Base-by-base conservation (phyloP, 2,888 invertebrate species). In the Melipona beecheii region DNA sequence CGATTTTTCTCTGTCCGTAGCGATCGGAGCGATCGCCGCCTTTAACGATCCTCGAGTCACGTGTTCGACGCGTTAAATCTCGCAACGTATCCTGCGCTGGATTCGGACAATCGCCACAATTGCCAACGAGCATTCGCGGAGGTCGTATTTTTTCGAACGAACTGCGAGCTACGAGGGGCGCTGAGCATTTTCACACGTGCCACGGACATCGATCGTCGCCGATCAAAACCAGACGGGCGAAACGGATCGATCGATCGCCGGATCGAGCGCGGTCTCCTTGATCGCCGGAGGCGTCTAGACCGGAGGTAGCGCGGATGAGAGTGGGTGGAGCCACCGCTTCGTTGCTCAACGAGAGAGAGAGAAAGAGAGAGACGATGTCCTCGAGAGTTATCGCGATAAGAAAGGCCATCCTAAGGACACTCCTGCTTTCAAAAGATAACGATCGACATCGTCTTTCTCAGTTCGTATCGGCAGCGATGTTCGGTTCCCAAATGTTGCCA, bases 391-490 rank as follows among this genome's bases (percentile, higher is more conserved):
- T 92, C 91, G 88, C 91, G 93, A 93, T 93, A 93, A 93, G 93
- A 92, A 92, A 93, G 92, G 93, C 92, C 93, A 93, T 93, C 93
- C 92, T 92, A 91, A 92, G 93, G 93, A 94, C 93, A 93, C 91
- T 91, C 92, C 92, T 89, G 91, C 85, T 90, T 90, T 86, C 88
- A 87, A 86, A 85, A 90, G 87, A 90, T 90, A 88, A 89, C 71
- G 70, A 90, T 90, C 90, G 80, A 86, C 89, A 85, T 88, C 87
- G 81, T 71, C 86, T 68, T 84, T 78, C 85, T 70, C 68, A 76
- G 43, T 64, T 70, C 60, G 75, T 78, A 82, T 87, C 85, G 75
- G 78, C 86, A 68, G 66, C 81, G 80, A 80, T 75, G 66, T 84
- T 81, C 58, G 69, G 76, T 83, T 84, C 78, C 81, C 81, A 86